phyloP scores from a whole-genome alignment of 1,140 invertebrate species.

The Lepidurus couesii region DNA sequence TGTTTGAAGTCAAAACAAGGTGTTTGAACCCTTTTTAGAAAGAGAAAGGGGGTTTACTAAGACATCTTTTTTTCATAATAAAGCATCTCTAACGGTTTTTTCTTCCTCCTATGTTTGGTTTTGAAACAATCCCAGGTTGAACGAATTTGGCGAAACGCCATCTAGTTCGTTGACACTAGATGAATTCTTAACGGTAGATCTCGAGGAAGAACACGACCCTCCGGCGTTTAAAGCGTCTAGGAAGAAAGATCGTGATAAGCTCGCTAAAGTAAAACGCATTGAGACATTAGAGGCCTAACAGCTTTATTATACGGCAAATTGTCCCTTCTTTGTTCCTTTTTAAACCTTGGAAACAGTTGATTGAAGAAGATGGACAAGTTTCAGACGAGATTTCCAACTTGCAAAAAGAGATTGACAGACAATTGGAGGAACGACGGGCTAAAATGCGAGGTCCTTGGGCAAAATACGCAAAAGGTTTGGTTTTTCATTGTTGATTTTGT shows the following conservation, averaged over 20 bases:
- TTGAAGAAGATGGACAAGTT: constrained; percentile 56
- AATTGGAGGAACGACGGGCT: constrained; percentile 55
- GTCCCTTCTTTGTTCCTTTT: constrained; percentile 31
- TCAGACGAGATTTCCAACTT: constrained; percentile 48
- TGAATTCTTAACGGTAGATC: constrained; percentile 94
- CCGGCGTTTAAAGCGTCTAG: constrained; percentile 86
- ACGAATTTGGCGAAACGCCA: constrained; percentile 94
- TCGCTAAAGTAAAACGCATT: constrained; percentile 53
- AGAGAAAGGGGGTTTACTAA: too few species aligned
- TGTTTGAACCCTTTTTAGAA: too few species aligned
- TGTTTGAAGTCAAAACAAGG: background rate
- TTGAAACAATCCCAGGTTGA: constrained; percentile 52
- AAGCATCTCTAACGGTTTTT: too few species aligned
- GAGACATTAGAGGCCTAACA: constrained; percentile 41
- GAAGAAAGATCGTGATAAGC: constrained; percentile 73
- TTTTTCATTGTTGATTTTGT: background rate
- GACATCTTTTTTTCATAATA: too few species aligned
- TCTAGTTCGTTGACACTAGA: constrained; percentile 84
- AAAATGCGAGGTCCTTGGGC: constrained; percentile 38
- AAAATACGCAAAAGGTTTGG: constrained; percentile 33
- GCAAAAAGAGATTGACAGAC: constrained; percentile 50
- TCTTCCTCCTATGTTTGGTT: too few species aligned
- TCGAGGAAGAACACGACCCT: constrained; percentile 95
- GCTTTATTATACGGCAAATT: constrained; percentile 15
- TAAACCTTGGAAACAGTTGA: constrained; percentile 45